Percentiles rank a stretch among this genome's conserved stretches.
These are phyloP conservation scores for Osmerus eperlanus DNA, from an alignment of 2,113 vertebrate genomes.

Conservation along the genomic window DNA sequence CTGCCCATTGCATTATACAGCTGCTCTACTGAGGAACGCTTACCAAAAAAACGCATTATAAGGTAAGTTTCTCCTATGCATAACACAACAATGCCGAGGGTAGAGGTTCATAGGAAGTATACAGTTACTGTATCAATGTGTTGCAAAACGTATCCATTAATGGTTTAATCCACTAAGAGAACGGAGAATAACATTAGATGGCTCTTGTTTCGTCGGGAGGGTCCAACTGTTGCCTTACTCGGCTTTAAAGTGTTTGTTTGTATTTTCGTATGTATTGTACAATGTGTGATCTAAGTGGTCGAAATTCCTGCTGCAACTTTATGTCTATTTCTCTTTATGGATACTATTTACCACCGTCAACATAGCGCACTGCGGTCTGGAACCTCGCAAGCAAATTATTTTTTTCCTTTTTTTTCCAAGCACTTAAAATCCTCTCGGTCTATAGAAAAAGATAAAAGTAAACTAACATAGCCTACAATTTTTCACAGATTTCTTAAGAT, in stretches of 20 bases:
- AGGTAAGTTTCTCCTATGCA: conserved; percentile 56
- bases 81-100: not conserved
- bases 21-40: conserved; percentile 14
- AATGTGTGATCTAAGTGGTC: not conserved
- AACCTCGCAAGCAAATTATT: conserved; percentile 40
- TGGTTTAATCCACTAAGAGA: conserved; percentile 7
- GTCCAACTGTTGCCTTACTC: conserved; percentile 71
- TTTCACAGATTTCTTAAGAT: no score
- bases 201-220: conserved; percentile 25
- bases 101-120: no score
- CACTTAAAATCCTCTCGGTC: not conserved
- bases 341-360: conserved; percentile 46
- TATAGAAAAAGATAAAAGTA: no score
- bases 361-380: conserved; percentile 66
- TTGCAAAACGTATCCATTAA: conserved; percentile 28
- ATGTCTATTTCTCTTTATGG: conserved; percentile 12
- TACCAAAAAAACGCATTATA: conserved; percentile 44
- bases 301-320: conserved; percentile 58
- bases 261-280: not conserved
- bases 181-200: conserved; percentile 25
- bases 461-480: no score
- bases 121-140: not conserved
- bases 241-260: conserved; percentile 8
- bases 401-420: conserved; percentile 11
- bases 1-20: conserved; percentile 8